Percentiles rank a stretch among this genome's conserved stretches.
phyloP scores from a whole-genome alignment of 2,113 vertebrate genomes.

The Montifringilla adamsi region DNA sequence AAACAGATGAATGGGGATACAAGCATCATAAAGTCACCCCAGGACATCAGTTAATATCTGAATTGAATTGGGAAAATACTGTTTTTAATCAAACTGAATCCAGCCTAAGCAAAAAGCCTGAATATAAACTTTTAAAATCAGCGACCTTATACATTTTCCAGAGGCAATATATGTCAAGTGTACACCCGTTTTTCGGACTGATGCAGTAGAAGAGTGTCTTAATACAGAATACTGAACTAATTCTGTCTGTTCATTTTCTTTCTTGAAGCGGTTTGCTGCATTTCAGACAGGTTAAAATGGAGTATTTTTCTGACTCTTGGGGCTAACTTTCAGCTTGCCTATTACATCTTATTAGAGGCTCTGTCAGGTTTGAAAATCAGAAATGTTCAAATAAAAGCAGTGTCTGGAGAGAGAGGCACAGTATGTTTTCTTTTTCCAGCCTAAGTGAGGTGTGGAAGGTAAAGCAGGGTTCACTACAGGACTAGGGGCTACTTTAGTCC shows the following conservation, averaged over 20 bases:
- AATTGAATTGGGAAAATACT: not conserved
- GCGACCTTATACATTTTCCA: not conserved
- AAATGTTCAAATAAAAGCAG: slow-evolving; percentile 42
- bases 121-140: not conserved
- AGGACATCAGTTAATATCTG: not conserved
- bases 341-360: slow-evolving; percentile 46
- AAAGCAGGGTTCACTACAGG: not conserved
- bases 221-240: not conserved
- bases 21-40: not conserved
- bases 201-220: not conserved
- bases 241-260: not conserved
- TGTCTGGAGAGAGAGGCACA: not conserved
- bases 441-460: not conserved
- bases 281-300: slow-evolving; percentile 46
- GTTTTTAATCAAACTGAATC: not conserved
- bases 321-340: slow-evolving; percentile 31
- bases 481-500: not conserved
- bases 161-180: not conserved
- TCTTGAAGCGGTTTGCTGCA: slow-evolving; percentile 13
- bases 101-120: not conserved
- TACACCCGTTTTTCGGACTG: accelerated
- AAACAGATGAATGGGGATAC: not conserved
- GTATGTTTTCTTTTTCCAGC: not conserved
- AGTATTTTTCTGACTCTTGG: slow-evolving; percentile 33
- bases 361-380: slow-evolving; percentile 38